A percentile compares a stretch with the other conserved stretches of the same genome.
Evolutionary conservation across 2,888 invertebrate genomes (phyloP).

Genomic region (Harpalus rufipes): DNA sequence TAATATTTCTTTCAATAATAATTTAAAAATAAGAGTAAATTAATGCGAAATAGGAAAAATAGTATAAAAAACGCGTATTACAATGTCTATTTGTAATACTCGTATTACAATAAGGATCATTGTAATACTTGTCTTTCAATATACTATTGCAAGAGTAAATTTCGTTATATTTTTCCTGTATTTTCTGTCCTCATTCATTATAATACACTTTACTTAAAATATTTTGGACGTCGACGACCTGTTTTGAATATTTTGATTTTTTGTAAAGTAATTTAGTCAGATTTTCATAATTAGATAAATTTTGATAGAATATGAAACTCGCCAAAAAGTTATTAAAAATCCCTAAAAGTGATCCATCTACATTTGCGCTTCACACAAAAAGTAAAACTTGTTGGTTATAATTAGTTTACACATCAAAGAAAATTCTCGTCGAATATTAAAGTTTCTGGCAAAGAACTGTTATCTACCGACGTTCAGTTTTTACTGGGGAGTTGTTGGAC

Average conservation of each 20-base stretch:
- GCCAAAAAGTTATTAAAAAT: conserved; percentile 20
- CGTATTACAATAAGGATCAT: too few relatives aligned
- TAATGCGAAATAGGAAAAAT: too few relatives aligned
- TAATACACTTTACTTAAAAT: background rate
- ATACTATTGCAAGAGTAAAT: too few relatives aligned
- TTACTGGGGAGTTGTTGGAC: conserved; percentile 6
- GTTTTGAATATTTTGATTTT: conserved; percentile 4
- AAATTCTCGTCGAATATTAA: conserved; percentile 46
- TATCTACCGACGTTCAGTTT: conserved; percentile 11
- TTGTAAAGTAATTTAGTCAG: background rate
- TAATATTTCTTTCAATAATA: too few relatives aligned
- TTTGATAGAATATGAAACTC: background rate
- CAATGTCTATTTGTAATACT: too few relatives aligned
- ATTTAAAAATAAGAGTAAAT: too few relatives aligned
- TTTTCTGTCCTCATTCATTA: too few relatives aligned
- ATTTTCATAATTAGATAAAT: conserved; percentile 15
- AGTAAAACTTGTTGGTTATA: conserved; percentile 50
- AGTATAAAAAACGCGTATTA: too few relatives aligned
- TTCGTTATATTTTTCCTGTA: too few relatives aligned
- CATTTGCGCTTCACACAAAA: conserved; percentile 34
- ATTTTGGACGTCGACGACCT: background rate
- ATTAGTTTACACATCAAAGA: conserved; percentile 64
- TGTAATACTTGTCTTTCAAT: too few relatives aligned
- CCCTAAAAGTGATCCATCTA: conserved; percentile 7
- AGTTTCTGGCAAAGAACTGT: conserved; percentile 55